Conservation (phyloP, 2,888 invertebrate genomes). For the Actias luna region DNA sequence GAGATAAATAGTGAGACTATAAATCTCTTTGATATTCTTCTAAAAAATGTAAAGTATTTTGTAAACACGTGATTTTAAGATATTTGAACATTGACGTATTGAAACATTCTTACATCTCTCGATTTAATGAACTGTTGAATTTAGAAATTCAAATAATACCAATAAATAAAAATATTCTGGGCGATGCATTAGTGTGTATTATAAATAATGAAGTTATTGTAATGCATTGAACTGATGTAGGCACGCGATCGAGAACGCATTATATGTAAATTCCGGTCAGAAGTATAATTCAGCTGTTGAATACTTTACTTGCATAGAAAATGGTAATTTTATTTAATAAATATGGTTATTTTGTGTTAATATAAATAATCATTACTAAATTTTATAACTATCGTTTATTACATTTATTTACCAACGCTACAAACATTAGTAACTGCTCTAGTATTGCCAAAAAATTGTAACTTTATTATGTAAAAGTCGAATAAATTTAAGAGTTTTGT, state of each 20-base stretch:
- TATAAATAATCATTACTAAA: background rate
- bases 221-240: slow-evolving; percentile 17
- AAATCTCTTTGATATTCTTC: no score
- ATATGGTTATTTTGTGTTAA: background rate
- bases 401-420: no score
- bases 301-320: slow-evolving; percentile 45
- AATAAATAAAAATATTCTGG: background rate
- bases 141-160: background rate
- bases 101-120: background rate
- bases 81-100: no score
- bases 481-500: no score
- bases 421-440: no score
- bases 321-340: slow-evolving; percentile 37
- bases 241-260: slow-evolving; percentile 22
- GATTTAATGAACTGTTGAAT: background rate
- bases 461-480: no score
- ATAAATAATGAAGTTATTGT: slow-evolving; percentile 10
- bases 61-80: no score
- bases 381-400: no score
- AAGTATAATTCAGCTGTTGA: slow-evolving; percentile 25
- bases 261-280: slow-evolving; percentile 31
- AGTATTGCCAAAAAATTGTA: no score
- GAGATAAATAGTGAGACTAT: no score
- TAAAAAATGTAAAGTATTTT: no score
- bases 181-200: background rate